Evolutionary conservation across 1,140 invertebrate species (phyloP).

Genomic region (Euwallacea fornicatus): DNA sequence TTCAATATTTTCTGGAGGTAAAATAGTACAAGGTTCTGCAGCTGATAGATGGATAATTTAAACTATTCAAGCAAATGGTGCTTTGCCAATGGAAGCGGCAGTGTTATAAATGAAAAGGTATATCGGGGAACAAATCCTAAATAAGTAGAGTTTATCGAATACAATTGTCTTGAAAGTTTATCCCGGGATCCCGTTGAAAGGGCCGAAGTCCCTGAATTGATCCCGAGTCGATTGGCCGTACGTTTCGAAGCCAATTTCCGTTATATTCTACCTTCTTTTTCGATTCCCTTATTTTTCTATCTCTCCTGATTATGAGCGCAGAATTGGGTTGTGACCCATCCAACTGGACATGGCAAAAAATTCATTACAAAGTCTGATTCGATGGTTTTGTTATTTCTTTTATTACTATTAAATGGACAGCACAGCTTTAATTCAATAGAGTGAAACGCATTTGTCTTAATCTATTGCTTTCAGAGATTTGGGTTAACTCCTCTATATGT

Average conservation of each 20-base stretch:
- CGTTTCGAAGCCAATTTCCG: conserved; percentile 37
- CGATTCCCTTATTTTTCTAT: conserved; percentile 27
- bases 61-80: too few relatives aligned
- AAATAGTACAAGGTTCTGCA: too few relatives aligned
- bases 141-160: conserved; percentile 38
- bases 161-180: conserved; percentile 34
- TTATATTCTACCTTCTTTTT: conserved; percentile 38
- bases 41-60: too few relatives aligned
- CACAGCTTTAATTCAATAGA: too few relatives aligned
- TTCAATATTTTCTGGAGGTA: too few relatives aligned
- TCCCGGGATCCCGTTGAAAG: conserved; percentile 29
- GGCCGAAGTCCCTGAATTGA: conserved; percentile 30
- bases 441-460: too few relatives aligned
- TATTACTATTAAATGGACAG: too few relatives aligned
- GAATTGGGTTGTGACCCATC: not conserved
- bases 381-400: too few relatives aligned
- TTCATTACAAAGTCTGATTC: conserved; percentile 5
- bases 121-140: conserved; percentile 35
- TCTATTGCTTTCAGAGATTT: too few relatives aligned
- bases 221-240: conserved; percentile 35
- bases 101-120: conserved; percentile 32
- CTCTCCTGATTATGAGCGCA: conserved; percentile 26
- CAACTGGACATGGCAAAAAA: conserved; percentile 19
- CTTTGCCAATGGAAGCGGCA: conserved; percentile 13
- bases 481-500: too few relatives aligned